A percentile compares a stretch with the other conserved stretches of the same genome.
Evolutionary conservation across 2,888 invertebrate genomes (phyloP).

Genomic region (Cheilosia vulpina): DNA sequence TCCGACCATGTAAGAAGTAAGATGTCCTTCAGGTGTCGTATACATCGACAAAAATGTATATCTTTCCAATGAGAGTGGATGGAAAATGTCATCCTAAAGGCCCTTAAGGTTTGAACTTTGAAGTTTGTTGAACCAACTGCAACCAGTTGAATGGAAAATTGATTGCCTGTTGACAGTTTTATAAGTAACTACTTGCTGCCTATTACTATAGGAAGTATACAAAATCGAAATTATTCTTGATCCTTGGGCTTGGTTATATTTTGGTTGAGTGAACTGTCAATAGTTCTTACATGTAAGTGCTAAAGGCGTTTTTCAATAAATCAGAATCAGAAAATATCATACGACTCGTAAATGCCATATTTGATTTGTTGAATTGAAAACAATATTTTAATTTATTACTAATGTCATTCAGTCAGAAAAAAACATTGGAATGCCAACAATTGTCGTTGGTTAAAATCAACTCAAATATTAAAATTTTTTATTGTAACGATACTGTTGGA

Average conservation of each 20-base stretch:
- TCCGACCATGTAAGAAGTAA: not conserved
- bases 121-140: not conserved
- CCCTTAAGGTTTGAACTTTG: slow-evolving; percentile 1
- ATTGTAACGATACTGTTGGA: no score
- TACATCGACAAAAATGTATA: not conserved
- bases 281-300: not conserved
- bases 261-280: slow-evolving; percentile 7
- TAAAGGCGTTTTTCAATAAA: not conserved
- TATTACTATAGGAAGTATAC: no score
- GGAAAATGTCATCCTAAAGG: not conserved
- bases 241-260: not conserved
- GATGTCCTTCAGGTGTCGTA: not conserved
- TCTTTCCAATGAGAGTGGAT: not conserved
- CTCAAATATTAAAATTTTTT: no score
- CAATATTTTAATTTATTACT: no score
- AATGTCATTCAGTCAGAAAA: no score
- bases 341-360: not conserved
- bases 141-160: not conserved
- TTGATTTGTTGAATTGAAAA: not conserved
- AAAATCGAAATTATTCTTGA: no score
- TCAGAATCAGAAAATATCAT: not conserved
- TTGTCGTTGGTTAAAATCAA: no score
- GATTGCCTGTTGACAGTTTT: not conserved
- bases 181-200: no score
- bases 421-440: no score